Percentiles rank a stretch among this genome's conserved stretches.
Conservation (phyloP, 2,888 invertebrate genomes). For the Melieria crassipennis region DNA sequence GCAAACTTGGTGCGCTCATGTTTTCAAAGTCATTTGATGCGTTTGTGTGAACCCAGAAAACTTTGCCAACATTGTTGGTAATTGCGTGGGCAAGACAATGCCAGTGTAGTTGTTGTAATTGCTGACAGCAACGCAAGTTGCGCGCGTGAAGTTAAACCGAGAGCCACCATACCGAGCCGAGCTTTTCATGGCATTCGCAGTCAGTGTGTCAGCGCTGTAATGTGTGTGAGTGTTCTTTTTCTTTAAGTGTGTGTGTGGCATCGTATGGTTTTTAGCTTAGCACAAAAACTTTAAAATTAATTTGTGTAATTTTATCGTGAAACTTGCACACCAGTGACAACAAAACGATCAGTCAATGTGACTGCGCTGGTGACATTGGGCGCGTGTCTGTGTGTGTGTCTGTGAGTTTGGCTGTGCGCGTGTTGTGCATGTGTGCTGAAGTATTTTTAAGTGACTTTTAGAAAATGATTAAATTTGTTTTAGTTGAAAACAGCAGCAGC, state of each 20-base stretch:
- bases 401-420: too few relatives aligned
- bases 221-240: too few relatives aligned
- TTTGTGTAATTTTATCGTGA: slow-evolving; percentile 26
- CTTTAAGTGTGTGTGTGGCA: neutral
- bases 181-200: too few relatives aligned
- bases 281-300: slow-evolving; percentile 16
- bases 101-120: too few relatives aligned
- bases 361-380: too few relatives aligned
- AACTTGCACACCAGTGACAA: slow-evolving; percentile 17
- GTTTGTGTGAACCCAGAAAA: neutral
- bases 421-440: too few relatives aligned
- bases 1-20: neutral
- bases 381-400: too few relatives aligned
- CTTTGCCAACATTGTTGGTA: slow-evolving; percentile 17
- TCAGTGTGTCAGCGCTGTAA: neutral
- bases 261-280: slow-evolving; percentile 1
- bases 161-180: neutral
- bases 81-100: slow-evolving; percentile 2
- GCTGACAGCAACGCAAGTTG: neutral
- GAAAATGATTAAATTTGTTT: too few relatives aligned
- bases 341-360: neutral
- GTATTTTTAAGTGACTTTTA: too few relatives aligned
- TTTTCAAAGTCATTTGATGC: neutral
- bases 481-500: too few relatives aligned
- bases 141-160: neutral